Evolutionary conservation across 2,888 invertebrate genomes (phyloP).

Genomic region (Papilio demoleus): DNA sequence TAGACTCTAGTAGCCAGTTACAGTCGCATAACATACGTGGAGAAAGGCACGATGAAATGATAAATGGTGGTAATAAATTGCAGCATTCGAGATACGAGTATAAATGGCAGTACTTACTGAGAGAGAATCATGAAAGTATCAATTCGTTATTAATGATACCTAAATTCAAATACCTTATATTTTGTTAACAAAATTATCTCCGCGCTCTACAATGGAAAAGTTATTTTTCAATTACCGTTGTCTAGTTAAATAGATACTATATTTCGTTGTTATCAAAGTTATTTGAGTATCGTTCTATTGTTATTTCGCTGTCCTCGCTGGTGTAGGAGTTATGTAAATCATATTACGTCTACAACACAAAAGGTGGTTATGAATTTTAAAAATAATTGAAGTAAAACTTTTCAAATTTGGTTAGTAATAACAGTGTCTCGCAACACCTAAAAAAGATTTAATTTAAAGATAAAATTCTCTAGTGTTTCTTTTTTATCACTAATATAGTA

Average conservation of each 20-base stretch:
- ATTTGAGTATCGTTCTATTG: too few relatives aligned
- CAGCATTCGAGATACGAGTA: conserved; percentile 61
- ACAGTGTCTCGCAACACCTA: background rate
- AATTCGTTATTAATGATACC: conserved; percentile 54
- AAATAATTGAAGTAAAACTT: background rate
- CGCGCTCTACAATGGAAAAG: background rate
- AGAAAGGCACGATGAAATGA: conserved; percentile 68
- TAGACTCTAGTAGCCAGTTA: conserved; percentile 42
- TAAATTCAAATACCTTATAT: conserved; percentile 32
- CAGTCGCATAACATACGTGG: conserved; percentile 48
- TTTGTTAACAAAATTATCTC: conserved; percentile 3
- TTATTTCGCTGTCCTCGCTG: background rate
- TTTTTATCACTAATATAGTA: too few relatives aligned
- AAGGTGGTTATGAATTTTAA: background rate
- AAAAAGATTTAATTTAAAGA: background rate
- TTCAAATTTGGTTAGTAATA: background rate
- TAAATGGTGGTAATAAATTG: conserved; percentile 73
- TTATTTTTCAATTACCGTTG: background rate
- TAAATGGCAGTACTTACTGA: conserved; percentile 67
- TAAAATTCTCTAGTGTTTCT: too few relatives aligned
- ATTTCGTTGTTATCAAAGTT: background rate
- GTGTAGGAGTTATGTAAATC: background rate
- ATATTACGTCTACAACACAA: background rate
- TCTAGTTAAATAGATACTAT: background rate
- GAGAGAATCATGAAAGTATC: conserved; percentile 73